Evolutionary conservation across 2,113 vertebrate genomes (phyloP).

Genomic region (Centropus unirufus): DNA sequence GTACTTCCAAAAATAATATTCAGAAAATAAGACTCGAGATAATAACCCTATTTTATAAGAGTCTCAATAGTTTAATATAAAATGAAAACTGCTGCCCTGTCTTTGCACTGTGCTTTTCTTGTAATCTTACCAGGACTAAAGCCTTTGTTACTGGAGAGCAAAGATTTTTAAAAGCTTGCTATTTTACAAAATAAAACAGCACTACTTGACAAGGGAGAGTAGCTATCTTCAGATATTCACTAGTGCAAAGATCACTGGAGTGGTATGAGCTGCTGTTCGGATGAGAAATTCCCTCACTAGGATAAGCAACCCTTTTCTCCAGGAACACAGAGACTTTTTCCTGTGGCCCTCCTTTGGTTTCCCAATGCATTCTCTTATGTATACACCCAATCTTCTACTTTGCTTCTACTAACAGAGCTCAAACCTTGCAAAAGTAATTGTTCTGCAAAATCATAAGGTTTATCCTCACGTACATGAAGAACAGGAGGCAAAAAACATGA

Average conservation of each 20-base stretch:
- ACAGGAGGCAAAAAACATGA: neutral
- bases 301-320: neutral
- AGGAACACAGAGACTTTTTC: neutral
- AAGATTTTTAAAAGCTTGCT: neutral
- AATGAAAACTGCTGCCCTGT: neutral
- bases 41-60: neutral
- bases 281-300: neutral
- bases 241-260: neutral
- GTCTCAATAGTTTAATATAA: neutral
- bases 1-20: slow-evolving; percentile 35
- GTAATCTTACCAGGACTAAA: slow-evolving; percentile 7
- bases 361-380: neutral
- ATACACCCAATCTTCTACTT: neutral
- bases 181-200: neutral
- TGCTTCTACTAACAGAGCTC: neutral
- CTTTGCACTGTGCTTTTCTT: neutral
- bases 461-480: neutral
- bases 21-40: neutral
- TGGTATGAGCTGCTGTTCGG: neutral
- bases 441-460: neutral
- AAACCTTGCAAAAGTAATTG: neutral
- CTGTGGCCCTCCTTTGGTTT: neutral
- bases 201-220: neutral
- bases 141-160: neutral
- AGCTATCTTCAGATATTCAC: neutral